These are phyloP conservation scores for Lycaena phlaeas DNA, from an alignment of 2,888 invertebrate species.

Conservation along the genomic window DNA sequence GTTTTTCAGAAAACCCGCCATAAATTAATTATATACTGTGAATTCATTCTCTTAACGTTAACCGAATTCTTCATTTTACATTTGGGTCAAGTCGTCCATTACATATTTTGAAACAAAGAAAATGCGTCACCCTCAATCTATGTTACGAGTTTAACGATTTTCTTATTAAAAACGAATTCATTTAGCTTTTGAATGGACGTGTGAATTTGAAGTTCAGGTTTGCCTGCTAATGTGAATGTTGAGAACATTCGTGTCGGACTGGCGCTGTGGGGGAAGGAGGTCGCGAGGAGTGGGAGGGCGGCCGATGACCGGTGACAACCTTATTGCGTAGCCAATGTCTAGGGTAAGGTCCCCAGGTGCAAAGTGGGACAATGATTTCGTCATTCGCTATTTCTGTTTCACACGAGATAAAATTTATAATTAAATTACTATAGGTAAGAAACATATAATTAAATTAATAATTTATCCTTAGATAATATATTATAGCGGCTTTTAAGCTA, in stretches of 20 bases:
- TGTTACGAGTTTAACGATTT: constrained; percentile 1
- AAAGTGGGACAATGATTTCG: constrained; percentile 42
- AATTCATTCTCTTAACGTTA: neutral
- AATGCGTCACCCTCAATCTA: constrained; percentile 5
- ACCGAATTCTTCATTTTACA: neutral
- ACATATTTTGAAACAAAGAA: neutral
- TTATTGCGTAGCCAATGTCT: constrained; percentile 61
- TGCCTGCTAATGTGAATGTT: neutral
- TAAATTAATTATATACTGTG: neutral
- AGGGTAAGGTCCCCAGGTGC: constrained; percentile 59
- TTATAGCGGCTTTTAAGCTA: too few species aligned
- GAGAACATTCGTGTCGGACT: neutral
- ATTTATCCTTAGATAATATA: too few species aligned
- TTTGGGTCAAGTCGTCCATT: neutral
- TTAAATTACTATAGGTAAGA: constrained; percentile 20
- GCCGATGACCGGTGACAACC: constrained; percentile 62
- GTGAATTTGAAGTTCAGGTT: constrained; percentile 7
- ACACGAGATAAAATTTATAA: constrained; percentile 41
- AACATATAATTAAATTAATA: too few species aligned
- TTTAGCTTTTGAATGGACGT: constrained; percentile 8
- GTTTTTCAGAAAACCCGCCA: neutral
- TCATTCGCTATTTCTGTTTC: constrained; percentile 33
- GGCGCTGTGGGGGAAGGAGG: constrained; percentile 46
- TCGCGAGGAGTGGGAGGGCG: constrained; percentile 44
- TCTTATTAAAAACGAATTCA: constrained; percentile 5